A percentile compares a stretch with the other conserved stretches of the same genome.
phyloP scores from a whole-genome alignment of 1,140 invertebrate species.

The Rhynchophorus ferrugineus region DNA sequence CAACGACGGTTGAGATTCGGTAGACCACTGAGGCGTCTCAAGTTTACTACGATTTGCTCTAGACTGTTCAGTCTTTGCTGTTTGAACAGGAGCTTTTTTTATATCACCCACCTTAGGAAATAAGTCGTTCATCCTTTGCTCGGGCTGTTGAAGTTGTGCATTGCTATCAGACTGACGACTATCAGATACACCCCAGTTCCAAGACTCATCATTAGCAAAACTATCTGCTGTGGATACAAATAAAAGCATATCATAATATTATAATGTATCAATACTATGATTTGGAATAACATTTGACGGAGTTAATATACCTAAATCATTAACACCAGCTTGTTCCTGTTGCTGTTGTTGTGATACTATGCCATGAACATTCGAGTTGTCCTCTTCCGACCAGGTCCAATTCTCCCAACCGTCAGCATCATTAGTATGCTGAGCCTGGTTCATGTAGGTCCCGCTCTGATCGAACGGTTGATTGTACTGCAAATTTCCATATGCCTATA shows the following conservation, averaged over 20 bases:
- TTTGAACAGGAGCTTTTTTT: constrained; percentile 1
- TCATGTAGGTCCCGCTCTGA: constrained; percentile 26
- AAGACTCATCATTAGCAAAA: constrained; percentile 41
- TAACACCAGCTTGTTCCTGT: not conserved
- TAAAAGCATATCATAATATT: not conserved
- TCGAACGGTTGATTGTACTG: constrained; percentile 31
- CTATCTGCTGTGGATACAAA: constrained; percentile 33
- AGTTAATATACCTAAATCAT: constrained; percentile 7
- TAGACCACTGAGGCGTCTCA: constrained; percentile 50
- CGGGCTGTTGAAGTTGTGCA: not conserved
- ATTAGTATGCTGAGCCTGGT: constrained; percentile 9
- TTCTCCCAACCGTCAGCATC: constrained; percentile 32
- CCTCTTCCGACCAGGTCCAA: constrained; percentile 40
- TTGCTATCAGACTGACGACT: constrained; percentile 1
- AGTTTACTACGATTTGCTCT: constrained; percentile 27
- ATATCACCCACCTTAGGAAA: constrained; percentile 20
- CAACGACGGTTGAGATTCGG: constrained; percentile 52
- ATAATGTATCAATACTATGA: too few relatives aligned
- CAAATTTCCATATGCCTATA: constrained; percentile 19
- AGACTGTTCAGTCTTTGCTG: not conserved
- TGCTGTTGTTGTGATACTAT: constrained; percentile 9
- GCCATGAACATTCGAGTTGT: constrained; percentile 35
- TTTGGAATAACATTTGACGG: too few relatives aligned
- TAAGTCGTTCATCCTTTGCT: constrained; percentile 9
- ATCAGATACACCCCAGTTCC: constrained; percentile 39